Base-by-base conservation (phyloP, 2,113 vertebrate genomes). In the Columba livia region DNA sequence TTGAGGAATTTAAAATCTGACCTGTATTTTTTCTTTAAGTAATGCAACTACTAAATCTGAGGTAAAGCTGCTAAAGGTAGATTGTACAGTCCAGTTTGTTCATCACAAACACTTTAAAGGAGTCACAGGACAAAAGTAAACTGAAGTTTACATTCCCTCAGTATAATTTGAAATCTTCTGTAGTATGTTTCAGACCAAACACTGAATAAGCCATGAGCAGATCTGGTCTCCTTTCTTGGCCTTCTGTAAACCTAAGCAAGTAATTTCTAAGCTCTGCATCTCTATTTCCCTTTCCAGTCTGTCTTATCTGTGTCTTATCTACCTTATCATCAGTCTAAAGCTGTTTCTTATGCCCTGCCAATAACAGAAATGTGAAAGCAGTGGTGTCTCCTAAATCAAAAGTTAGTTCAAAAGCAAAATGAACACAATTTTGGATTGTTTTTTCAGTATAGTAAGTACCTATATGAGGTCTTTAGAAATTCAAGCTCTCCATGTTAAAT, bases 1-100 rank as follows among this genome's bases (percentile, higher is more conserved):
- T 31, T 61, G 54, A 92, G 78, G 87, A 88, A 84, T 94, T 96
- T 69, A 85, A 94, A 94, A 95, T 77, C 56, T 74, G 74, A 70
- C 34, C 56, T 44, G 32, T 51, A 79, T 86, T 96, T 89, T 91
- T 90, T 38, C 75, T 94, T 85, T 71, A 80, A 81, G 66, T 74
- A 96, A 81, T 0, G 2, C 11, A 96, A 36, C 80, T 36, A 38
- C 54, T 75, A 82, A 92, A 77, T 58, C n/a, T 50, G 34, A 70
- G 24, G 17, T 58, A 28, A 69, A 71, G 17, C 24, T 73, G 60
- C 57, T 64, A 24, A 67, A 60, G 57, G 72, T 44, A 54, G 66
- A 64, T 40, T 29, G 21, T 28, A 94, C 2, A 3, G 65, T 75
- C 73, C 75, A 61, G 11, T 90, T 88, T 87, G 36, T 57, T 90